phyloP scores from a whole-genome alignment of 2,113 vertebrate species.

The Nibea albiflora region DNA sequence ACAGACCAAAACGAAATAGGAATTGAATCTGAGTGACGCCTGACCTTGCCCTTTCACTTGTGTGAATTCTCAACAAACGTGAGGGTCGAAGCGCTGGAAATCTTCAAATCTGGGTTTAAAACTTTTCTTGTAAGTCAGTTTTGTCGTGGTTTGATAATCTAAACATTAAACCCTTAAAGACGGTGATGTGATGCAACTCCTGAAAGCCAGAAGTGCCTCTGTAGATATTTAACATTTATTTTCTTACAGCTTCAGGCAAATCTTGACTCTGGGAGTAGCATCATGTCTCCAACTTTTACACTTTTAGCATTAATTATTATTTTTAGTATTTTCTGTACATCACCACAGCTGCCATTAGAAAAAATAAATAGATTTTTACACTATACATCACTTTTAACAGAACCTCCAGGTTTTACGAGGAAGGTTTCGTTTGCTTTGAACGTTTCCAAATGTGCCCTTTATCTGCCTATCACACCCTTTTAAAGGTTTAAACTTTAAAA shows the following conservation, averaged over 20 bases:
- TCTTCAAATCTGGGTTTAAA: neutral
- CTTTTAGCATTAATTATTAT: conserved; percentile 50
- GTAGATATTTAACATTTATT: conserved; percentile 12
- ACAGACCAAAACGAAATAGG: conserved; percentile 9
- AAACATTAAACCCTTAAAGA: conserved; percentile 12
- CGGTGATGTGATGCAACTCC: neutral
- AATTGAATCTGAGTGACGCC: neutral
- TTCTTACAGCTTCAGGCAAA: conserved; percentile 2
- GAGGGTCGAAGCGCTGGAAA: neutral
- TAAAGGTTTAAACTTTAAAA: conserved; percentile 5
- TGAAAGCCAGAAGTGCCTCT: conserved; percentile 26
- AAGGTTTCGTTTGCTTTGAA: conserved; percentile 12
- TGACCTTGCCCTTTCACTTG: neutral
- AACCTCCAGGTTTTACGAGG: neutral
- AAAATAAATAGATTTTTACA: conserved; percentile 45
- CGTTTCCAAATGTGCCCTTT: conserved; percentile 1
- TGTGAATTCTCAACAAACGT: neutral
- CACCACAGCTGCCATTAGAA: conserved; percentile 29
- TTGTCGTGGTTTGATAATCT: neutral
- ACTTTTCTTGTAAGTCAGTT: neutral
- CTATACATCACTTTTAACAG: conserved; percentile 21
- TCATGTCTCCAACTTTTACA: conserved; percentile 35
- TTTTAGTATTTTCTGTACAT: conserved; percentile 10
- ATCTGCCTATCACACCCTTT: neutral
- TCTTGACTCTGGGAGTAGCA: neutral